Evolutionary conservation across 1,140 invertebrate species (phyloP).

Genomic region (Aphis gossypii): DNA sequence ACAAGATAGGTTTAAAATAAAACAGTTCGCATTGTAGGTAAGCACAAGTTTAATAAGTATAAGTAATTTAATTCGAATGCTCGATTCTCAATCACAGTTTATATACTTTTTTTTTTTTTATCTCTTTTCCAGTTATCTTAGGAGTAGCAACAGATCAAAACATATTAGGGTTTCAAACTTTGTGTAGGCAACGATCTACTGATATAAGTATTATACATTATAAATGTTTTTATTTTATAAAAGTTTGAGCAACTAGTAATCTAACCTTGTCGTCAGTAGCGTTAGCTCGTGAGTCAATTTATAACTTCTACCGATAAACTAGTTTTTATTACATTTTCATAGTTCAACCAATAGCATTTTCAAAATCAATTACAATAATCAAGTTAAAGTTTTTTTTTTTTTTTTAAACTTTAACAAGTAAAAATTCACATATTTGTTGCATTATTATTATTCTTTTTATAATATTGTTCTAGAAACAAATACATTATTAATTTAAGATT

Average conservation of each 20-base stretch:
- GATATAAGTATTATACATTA: background rate
- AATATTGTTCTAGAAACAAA: too few relatives aligned
- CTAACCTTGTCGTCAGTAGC: background rate
- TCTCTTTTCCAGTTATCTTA: background rate
- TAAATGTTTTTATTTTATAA: constrained; percentile 11
- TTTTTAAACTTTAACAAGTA: too few relatives aligned
- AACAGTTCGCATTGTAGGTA: background rate
- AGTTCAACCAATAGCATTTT: background rate
- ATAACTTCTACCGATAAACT: background rate
- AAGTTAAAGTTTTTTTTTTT: too few relatives aligned
- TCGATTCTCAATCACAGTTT: background rate
- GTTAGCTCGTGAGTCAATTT: background rate
- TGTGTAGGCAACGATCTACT: background rate
- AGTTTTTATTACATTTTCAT: background rate
- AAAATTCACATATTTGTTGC: too few relatives aligned
- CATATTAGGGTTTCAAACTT: background rate
- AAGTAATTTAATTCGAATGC: background rate
- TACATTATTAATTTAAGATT: too few relatives aligned
- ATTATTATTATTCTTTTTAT: too few relatives aligned
- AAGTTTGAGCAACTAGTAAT: background rate
- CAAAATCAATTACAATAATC: background rate
- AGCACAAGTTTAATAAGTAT: background rate
- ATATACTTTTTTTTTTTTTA: background rate
- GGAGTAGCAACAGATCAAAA: background rate
- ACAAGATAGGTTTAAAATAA: background rate